These are phyloP conservation scores for Ammodytes dubius DNA, from an alignment of 2,113 vertebrate genomes.

Conservation along the genomic window DNA sequence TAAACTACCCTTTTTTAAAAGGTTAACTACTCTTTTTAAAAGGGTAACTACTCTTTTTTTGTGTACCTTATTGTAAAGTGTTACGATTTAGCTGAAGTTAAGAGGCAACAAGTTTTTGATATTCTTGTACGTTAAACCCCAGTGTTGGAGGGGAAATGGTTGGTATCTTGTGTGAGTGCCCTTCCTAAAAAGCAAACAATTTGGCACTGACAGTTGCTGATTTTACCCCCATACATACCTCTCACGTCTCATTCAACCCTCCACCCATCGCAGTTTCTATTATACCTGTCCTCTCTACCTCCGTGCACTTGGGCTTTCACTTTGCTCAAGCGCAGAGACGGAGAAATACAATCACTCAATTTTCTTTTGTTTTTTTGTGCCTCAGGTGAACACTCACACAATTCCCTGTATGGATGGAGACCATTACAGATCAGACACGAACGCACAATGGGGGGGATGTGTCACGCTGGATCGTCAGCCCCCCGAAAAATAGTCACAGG, in stretches of 20 bases:
- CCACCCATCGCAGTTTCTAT: conserved; percentile 29
- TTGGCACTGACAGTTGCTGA: conserved; percentile 45
- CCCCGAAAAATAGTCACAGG: conserved; percentile 51
- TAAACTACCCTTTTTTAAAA: too few species aligned
- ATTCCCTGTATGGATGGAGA: conserved; percentile 62
- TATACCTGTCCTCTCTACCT: conserved; percentile 33
- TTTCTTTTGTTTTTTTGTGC: conserved; percentile 13
- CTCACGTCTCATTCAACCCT: conserved; percentile 36
- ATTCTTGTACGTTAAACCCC: conserved; percentile 29
- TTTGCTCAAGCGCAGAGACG: conserved; percentile 34
- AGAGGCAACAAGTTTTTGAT: conserved; percentile 20
- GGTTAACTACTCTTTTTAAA: too few species aligned
- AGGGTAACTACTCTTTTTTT: too few species aligned
- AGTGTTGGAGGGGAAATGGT: conserved; percentile 12
- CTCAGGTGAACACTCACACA: conserved; percentile 55
- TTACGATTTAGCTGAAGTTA: conserved; percentile 19
- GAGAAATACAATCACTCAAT: conserved; percentile 52
- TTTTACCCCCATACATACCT: conserved; percentile 26
- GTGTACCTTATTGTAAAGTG: too few species aligned
- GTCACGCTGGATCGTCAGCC: conserved; percentile 47
- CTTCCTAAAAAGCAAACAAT: conserved; percentile 34
- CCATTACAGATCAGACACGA: conserved; percentile 69
- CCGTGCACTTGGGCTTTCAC: conserved; percentile 33
- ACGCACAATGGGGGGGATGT: conserved; percentile 43
- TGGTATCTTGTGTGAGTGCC: neutral